Conservation (phyloP, 1,140 invertebrate genomes). For the Zaprionus nigranus region DNA sequence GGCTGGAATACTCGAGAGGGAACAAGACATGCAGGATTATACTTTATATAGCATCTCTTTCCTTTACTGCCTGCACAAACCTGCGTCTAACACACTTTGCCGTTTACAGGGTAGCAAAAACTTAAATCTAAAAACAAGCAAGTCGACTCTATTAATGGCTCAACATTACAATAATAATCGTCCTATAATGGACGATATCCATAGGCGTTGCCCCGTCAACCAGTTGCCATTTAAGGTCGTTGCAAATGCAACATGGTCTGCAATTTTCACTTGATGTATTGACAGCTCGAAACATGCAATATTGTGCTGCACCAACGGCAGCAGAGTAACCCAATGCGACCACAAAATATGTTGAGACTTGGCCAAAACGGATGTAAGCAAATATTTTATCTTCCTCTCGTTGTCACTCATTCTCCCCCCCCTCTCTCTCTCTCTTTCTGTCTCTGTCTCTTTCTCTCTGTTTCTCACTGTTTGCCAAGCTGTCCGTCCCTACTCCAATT, state of each 20-base stretch:
- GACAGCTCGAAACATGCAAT: conserved; percentile 59
- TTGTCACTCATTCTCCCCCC: not conserved
- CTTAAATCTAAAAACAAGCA: not conserved
- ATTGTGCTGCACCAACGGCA: conserved; percentile 7
- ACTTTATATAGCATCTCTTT: too few relatives aligned
- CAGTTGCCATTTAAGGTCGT: conserved; percentile 70
- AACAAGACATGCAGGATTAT: too few relatives aligned
- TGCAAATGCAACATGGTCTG: conserved; percentile 57
- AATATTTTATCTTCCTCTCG: conserved; percentile 21
- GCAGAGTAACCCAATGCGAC: conserved; percentile 41
- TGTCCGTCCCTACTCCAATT: conserved; percentile 22
- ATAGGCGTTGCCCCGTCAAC: conserved; percentile 65
- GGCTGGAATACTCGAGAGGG: too few relatives aligned
- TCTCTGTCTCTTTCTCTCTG: not conserved
- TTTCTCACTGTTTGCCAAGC: not conserved
- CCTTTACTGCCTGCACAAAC: too few relatives aligned
- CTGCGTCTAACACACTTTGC: not conserved
- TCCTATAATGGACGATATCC: conserved; percentile 59
- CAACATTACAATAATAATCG: conserved; percentile 70
- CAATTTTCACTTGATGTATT: conserved; percentile 76
- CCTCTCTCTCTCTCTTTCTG: conserved; percentile 3
- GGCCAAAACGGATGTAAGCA: conserved; percentile 59
- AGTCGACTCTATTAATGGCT: conserved; percentile 53
- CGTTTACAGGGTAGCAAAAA: not conserved
- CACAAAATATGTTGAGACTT: conserved; percentile 53